These are phyloP conservation scores for Leptogaster cylindrica DNA, from an alignment of 2,888 invertebrate genomes.

Conservation along the genomic window DNA sequence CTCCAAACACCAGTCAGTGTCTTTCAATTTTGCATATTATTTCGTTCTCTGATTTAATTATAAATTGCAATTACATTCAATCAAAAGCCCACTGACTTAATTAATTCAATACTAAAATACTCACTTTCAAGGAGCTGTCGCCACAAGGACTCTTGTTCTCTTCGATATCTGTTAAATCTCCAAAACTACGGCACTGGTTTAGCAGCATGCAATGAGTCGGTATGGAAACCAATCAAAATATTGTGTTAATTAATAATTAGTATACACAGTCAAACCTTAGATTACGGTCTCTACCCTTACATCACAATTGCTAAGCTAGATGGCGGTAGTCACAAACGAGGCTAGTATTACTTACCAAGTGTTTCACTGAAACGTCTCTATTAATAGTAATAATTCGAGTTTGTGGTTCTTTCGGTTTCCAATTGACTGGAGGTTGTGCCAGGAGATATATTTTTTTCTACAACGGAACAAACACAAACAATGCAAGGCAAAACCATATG, in stretches of 20 bases:
- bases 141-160: slow-evolving; percentile 27
- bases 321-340: background rate
- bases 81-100: background rate
- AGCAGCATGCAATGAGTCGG: slow-evolving; percentile 9
- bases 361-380: slow-evolving; percentile 49
- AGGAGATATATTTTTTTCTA: slow-evolving; percentile 48
- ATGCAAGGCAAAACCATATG: background rate
- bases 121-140: slow-evolving; percentile 47
- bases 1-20: too few species aligned
- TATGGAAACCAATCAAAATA: slow-evolving; percentile 17
- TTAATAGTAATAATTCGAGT: slow-evolving; percentile 23
- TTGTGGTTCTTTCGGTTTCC: slow-evolving; percentile 39
- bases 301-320: too few species aligned
- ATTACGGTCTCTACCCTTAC: too few species aligned
- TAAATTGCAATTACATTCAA: too few species aligned
- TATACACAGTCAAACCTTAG: background rate
- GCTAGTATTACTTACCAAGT: slow-evolving; percentile 49
- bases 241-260: background rate
- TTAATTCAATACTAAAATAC: slow-evolving; percentile 15
- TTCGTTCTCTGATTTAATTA: too few species aligned
- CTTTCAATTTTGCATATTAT: too few species aligned
- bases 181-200: slow-evolving; percentile 50
- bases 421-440: slow-evolving; percentile 44
- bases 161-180: slow-evolving; percentile 49
- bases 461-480: slow-evolving; percentile 5